phyloP scores from a whole-genome alignment of 23 tunicate genomes.

The Ascidia mentula region DNA sequence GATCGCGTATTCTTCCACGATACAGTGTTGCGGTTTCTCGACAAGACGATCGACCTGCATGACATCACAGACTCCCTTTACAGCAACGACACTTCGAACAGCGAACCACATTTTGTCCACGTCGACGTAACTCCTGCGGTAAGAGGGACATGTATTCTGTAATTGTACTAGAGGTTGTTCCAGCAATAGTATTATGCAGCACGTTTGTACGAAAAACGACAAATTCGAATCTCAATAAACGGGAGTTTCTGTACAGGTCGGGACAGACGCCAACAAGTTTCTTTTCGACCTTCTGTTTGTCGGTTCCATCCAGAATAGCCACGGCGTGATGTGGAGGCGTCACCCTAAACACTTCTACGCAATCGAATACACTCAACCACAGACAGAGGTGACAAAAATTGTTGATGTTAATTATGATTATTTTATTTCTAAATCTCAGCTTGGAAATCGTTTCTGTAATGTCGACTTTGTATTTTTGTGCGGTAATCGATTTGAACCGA shows the following conservation, averaged over 20 bases:
- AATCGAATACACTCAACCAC: constrained; percentile 38
- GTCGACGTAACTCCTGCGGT: constrained; percentile 63
- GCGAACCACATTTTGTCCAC: constrained; percentile 15
- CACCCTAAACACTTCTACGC: constrained; percentile 40
- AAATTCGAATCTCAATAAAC: neutral
- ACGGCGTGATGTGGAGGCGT: constrained; percentile 47
- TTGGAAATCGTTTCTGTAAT: too few species aligned
- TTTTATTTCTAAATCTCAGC: too few species aligned
- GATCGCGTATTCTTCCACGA: constrained; percentile 14
- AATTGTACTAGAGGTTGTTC: neutral
- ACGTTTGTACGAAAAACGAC: neutral
- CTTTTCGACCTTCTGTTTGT: constrained; percentile 27
- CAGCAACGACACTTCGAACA: constrained; percentile 2
- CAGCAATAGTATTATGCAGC: neutral
- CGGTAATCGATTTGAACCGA: too few species aligned
- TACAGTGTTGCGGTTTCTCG: constrained; percentile 46
- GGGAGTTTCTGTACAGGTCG: neutral
- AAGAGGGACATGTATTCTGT: neutral
- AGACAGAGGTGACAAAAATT: neutral
- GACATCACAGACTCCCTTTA: constrained; percentile 27
- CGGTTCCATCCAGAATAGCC: constrained; percentile 35
- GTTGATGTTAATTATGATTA: neutral
- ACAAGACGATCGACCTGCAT: constrained; percentile 40
- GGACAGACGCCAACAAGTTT: constrained; percentile 1
- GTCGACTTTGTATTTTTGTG: too few species aligned